phyloP scores from a whole-genome alignment of 2,888 invertebrate species.

The Coleophora deauratella region DNA sequence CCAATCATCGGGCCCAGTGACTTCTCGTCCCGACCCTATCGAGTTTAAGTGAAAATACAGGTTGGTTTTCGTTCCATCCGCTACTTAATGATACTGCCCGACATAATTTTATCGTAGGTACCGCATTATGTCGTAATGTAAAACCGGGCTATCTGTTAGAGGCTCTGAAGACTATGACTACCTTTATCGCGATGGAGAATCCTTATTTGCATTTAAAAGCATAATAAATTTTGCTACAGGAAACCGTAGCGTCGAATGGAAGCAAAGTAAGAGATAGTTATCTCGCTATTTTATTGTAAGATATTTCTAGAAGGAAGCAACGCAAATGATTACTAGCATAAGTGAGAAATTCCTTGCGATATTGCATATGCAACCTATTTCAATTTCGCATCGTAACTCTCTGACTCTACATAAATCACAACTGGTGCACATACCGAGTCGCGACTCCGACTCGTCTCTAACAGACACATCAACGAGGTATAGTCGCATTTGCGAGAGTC shows the following conservation, averaged over 20 bases:
- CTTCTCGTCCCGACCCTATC: constrained; percentile 45
- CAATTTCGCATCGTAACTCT: too few species aligned
- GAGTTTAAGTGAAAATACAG: constrained; percentile 24
- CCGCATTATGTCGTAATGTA: constrained; percentile 6
- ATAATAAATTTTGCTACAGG: neutral
- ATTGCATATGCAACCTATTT: too few species aligned
- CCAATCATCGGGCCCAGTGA: constrained; percentile 50
- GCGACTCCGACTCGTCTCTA: constrained; percentile 16
- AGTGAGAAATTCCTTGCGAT: too few species aligned
- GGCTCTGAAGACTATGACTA: constrained; percentile 1
- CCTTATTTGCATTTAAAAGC: neutral
- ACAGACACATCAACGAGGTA: constrained; percentile 24
- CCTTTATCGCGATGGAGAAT: constrained; percentile 2
- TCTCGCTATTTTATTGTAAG: too few species aligned
- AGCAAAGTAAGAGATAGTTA: too few species aligned
- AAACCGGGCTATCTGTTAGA: constrained; percentile 7
- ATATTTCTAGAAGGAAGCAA: too few species aligned
- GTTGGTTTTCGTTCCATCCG: constrained; percentile 6
- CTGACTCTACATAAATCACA: constrained; percentile 18
- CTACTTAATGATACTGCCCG: constrained; percentile 8
- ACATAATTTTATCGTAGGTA: constrained; percentile 8
- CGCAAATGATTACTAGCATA: too few species aligned
- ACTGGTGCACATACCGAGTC: constrained; percentile 14
- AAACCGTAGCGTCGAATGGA: too few species aligned
- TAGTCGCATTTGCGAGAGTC: constrained; percentile 20